Evolutionary conservation across 2,797 vertebrate genomes (phyloP).

Genomic region (Rhinophrynus dorsalis): DNA sequence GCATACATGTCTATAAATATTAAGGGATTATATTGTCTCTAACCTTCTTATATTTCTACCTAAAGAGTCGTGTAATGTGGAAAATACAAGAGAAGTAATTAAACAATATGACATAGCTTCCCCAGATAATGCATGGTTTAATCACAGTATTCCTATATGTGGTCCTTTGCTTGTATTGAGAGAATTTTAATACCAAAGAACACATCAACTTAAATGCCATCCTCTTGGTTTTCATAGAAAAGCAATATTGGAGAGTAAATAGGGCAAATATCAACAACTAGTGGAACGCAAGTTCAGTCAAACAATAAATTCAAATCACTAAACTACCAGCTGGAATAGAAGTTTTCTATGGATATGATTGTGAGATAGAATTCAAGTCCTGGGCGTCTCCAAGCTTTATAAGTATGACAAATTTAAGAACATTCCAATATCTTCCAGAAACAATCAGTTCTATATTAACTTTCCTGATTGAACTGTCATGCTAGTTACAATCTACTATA

Average conservation of each 20-base stretch:
- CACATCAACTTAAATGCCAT: conserved; percentile 96
- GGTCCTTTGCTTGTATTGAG: conserved; percentile 78
- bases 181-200: conserved; percentile 90
- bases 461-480: conserved; percentile 56
- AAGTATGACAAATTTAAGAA: conserved; percentile 45
- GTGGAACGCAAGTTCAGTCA: conserved; percentile 78
- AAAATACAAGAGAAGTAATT: conserved; percentile 76
- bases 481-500: conserved; percentile 58
- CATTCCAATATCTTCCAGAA: conserved; percentile 58
- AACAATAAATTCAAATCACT: conserved; percentile 77
- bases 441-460: conserved; percentile 57
- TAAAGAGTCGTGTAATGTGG: conserved; percentile 53
- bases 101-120: conserved; percentile 78
- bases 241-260: conserved; percentile 97
- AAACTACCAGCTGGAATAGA: background rate
- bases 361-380: background rate
- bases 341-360: background rate
- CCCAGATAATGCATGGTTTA: conserved; percentile 78
- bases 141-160: conserved; percentile 82
- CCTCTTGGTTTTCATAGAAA: conserved; percentile 85
- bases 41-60: no score
- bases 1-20: no score
- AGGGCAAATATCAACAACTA: conserved; percentile 96
- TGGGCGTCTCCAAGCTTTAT: conserved; percentile 48
- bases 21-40: no score